A percentile compares a stretch with the other conserved stretches of the same genome.
Evolutionary conservation across 2,888 invertebrate genomes (phyloP).

Genomic region (Hydroisotoma schaefferi): DNA sequence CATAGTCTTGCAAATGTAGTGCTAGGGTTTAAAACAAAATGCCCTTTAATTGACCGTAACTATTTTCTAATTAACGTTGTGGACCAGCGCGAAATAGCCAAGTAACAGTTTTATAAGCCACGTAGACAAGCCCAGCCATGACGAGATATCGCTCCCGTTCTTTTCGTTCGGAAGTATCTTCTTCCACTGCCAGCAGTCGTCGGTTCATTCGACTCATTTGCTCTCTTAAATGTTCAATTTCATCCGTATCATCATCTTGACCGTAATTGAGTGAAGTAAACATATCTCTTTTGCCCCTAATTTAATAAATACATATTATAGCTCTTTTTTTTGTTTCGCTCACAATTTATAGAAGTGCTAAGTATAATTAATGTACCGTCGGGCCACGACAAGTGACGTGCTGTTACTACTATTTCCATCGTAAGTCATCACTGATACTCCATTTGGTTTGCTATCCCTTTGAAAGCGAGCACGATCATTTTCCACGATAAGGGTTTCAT

Average conservation of each 20-base stretch:
- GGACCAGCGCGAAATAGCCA: constrained; percentile 44
- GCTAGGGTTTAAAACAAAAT: no score
- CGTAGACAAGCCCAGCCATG: constrained; percentile 41
- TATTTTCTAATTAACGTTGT: constrained; percentile 21
- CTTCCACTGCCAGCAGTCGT: constrained; percentile 79
- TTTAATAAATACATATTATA: not conserved
- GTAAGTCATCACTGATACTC: constrained; percentile 22
- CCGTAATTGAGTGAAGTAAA: not conserved
- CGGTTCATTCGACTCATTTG: constrained; percentile 84
- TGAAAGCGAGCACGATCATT: constrained; percentile 37
- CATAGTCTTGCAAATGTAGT: no score
- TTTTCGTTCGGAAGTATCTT: constrained; percentile 76
- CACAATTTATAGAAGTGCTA: no score
- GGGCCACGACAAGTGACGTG: not conserved
- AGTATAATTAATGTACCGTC: constrained; percentile 4
- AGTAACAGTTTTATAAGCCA: constrained; percentile 41
- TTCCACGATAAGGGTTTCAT: constrained; percentile 45
- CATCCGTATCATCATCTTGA: constrained; percentile 51
- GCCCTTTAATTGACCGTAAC: no score
- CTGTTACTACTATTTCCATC: constrained; percentile 1
- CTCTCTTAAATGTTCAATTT: constrained; percentile 74
- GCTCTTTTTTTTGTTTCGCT: no score
- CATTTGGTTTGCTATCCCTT: constrained; percentile 22
- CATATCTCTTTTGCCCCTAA: not conserved
- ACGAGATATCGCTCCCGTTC: constrained; percentile 64